A percentile compares a stretch with the other conserved stretches of the same genome.
These are phyloP conservation scores for Craterocephalus amniculus DNA, from an alignment of 2,797 vertebrate species.

Conservation along the genomic window DNA sequence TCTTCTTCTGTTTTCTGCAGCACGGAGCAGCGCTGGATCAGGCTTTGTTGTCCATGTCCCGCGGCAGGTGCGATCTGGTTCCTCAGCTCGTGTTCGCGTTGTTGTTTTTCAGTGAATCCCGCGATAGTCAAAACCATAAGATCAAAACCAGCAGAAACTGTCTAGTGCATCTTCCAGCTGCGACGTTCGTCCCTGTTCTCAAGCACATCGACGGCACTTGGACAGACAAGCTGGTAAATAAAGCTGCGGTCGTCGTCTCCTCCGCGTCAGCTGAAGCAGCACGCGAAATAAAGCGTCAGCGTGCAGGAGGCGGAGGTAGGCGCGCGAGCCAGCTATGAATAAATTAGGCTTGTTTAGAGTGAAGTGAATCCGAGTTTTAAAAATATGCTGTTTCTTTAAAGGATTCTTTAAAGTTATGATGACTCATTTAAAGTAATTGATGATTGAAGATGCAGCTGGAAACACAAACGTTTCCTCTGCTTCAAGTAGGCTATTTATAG, in stretches of 20 bases:
- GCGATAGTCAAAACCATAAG: not conserved
- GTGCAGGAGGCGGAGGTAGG: constrained; percentile 48
- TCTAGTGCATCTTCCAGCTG: not conserved
- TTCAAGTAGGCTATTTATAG: not conserved
- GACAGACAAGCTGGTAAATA: not conserved
- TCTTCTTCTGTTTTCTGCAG: constrained; percentile 27
- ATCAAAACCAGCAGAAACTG: not conserved
- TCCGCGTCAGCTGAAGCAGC: constrained; percentile 40
- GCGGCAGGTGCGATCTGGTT: constrained; percentile 64
- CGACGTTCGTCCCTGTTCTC: not conserved
- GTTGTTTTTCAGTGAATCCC: not conserved
- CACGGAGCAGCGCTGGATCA: constrained; percentile 33
- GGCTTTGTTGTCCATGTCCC: constrained; percentile 69
- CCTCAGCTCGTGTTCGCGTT: not conserved
- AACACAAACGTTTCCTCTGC: not conserved
- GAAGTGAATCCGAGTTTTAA: not conserved
- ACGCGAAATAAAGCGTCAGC: constrained; percentile 57
- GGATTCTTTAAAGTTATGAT: not conserved
- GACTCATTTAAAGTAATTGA: constrained; percentile 5
- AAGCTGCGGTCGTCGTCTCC: constrained; percentile 18
- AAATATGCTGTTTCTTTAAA: not conserved
- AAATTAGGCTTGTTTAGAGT: not conserved
- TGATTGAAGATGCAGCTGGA: not conserved
- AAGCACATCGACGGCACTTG: constrained; percentile 4
- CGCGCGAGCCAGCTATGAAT: not conserved